Percentiles rank a stretch among this genome's conserved stretches.
phyloP scores from a whole-genome alignment of 1,140 invertebrate genomes.

The Rhopalosiphum maidis region DNA sequence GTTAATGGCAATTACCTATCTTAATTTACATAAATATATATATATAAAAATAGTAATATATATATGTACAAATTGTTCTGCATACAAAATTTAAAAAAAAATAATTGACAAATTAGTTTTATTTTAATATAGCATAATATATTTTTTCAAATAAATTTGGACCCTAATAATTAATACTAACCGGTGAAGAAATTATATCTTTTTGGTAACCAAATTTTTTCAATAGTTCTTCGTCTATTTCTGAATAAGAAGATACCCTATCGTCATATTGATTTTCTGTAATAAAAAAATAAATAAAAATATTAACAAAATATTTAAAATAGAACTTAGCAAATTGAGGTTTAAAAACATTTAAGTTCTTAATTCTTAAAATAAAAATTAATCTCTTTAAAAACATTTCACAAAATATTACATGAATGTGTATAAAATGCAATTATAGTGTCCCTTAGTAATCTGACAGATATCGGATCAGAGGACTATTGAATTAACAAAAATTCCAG shows the following conservation, averaged over 20 bases:
- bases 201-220: slow-evolving; percentile 39
- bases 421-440: not conserved
- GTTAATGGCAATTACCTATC: not conserved
- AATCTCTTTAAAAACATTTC: not conserved
- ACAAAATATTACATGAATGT: not conserved
- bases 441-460: not conserved
- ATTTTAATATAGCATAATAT: not conserved
- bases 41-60: not conserved
- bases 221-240: slow-evolving; percentile 43
- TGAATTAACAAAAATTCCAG: not conserved
- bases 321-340: not conserved
- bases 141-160: not conserved
- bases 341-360: not conserved
- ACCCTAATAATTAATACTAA: not conserved
- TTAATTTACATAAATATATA: not conserved
- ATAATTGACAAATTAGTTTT: not conserved
- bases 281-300: not conserved
- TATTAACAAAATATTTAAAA: not conserved
- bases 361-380: no score
- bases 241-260: slow-evolving; percentile 31
- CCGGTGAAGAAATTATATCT: not conserved
- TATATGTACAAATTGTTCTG: not conserved
- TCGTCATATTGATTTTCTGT: slow-evolving; percentile 28
- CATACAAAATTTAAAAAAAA: not conserved
- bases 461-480: not conserved